Base-by-base conservation (phyloP, 2,797 vertebrate species). In the Synanceia verrucosa region DNA sequence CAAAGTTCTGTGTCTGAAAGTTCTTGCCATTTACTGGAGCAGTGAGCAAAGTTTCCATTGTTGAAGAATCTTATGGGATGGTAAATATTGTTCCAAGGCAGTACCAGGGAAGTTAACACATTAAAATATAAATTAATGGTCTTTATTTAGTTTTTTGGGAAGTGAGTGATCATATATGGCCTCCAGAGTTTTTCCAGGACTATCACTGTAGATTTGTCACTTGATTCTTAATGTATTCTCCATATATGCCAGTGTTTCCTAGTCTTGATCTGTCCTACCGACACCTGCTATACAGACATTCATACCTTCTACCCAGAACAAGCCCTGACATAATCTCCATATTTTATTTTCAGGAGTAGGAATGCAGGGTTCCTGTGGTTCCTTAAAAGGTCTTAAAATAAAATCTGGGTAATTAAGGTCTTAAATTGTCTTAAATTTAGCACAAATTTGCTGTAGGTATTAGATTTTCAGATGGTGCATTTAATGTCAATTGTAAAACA, bases 341-440 rank as follows among this genome's bases (percentile, higher is more conserved):
- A 48, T 58, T 64, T 12, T 65, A 9, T 63, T 66, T 68, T 62
- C 8, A 61, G 39, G 53, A 58, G 33, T 18, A 50, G 29, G n/a
- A 57, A n/a, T n/a, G n/a, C n/a, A n/a, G n/a, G n/a, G n/a, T n/a
- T n/a, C n/a, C n/a, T n/a, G n/a, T n/a, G n/a, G n/a, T n/a, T n/a
- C n/a, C n/a, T n/a, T n/a, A n/a, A n/a, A n/a, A n/a, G n/a, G n/a
- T n/a, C n/a, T n/a, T n/a, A n/a, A n/a, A n/a, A n/a, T n/a, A n/a
- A n/a, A n/a, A n/a, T n/a, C n/a, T n/a, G n/a, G n/a, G n/a, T n/a
- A n/a, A n/a, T n/a, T n/a, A n/a, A n/a, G n/a, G n/a, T n/a, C n/a
- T n/a, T n/a, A n/a, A n/a, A n/a, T n/a, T n/a, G n/a, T n/a, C n/a
- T n/a, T n/a, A n/a, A n/a, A n/a, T n/a, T n/a, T n/a, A n/a, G n/a